A percentile compares a stretch with the other conserved stretches of the same genome.
Evolutionary conservation across 2,797 vertebrate species (phyloP).

Genomic region (Ptychadena robeensis): DNA sequence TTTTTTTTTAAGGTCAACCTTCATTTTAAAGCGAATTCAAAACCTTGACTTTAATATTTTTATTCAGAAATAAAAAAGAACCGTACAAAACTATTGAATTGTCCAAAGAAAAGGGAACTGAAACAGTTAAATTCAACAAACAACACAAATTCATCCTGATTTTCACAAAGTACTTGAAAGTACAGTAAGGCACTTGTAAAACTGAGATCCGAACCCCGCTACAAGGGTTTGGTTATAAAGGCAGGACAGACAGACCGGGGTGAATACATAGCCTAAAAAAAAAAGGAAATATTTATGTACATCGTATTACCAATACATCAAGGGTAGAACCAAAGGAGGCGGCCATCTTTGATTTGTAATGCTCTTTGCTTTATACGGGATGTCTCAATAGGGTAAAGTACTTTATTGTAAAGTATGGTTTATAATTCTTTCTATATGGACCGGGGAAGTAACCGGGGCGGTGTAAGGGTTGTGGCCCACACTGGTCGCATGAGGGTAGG

Average conservation of each 20-base stretch:
- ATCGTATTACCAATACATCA: conserved; percentile 17
- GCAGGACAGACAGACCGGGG: conserved; percentile 47
- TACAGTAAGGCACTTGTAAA: conserved; percentile 98
- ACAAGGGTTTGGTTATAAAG: conserved; percentile 44
- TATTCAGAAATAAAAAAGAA: conserved; percentile 96
- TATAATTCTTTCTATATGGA: background rate
- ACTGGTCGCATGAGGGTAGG: too few species aligned
- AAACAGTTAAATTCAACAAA: conserved; percentile 95
- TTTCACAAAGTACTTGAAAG: conserved; percentile 98
- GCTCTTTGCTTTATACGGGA: background rate
- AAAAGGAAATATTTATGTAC: conserved; percentile 49
- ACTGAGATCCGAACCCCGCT: conserved; percentile 90
- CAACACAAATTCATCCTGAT: conserved; percentile 98
- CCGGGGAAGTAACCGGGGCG: too few species aligned
- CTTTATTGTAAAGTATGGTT: background rate
- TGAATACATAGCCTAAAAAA: conserved; percentile 37
- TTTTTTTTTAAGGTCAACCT: conserved; percentile 91
- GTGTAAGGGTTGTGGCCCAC: too few species aligned
- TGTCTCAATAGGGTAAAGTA: background rate
- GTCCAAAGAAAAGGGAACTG: conserved; percentile 94
- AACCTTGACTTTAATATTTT: conserved; percentile 78
- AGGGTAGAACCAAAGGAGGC: background rate
- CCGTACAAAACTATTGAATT: conserved; percentile 99
- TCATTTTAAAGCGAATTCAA: conserved; percentile 95
- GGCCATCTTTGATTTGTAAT: conserved; percentile 53